Percentiles rank a stretch among this genome's conserved stretches.
phyloP scores from a whole-genome alignment of 2,888 invertebrate genomes.

The Entomobrya proxima region DNA sequence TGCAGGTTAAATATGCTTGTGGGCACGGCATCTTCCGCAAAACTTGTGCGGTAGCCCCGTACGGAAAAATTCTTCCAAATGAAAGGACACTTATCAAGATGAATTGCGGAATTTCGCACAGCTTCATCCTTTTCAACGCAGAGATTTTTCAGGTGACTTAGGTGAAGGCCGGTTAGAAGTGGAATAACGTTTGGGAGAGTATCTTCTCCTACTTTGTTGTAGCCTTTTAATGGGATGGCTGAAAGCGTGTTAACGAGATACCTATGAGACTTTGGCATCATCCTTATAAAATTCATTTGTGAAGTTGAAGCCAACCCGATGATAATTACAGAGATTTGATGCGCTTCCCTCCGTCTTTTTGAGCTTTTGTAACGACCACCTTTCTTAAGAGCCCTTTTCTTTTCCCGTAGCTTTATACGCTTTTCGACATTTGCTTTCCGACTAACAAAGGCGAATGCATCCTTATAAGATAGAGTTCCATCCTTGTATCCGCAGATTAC shows the following conservation, averaged over 20 bases:
- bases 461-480: conserved; percentile 48
- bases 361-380: conserved; percentile 38
- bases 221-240: conserved; percentile 89
- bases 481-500: conserved; percentile 41
- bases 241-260: conserved; percentile 81
- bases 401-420: conserved; percentile 16
- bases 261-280: conserved; percentile 79
- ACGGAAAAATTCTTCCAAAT: conserved; percentile 89
- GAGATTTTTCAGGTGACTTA: conserved; percentile 81
- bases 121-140: conserved; percentile 81
- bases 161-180: conserved; percentile 85
- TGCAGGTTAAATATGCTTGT: conserved; percentile 90
- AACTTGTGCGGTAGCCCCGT: conserved; percentile 86
- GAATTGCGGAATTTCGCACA: conserved; percentile 31
- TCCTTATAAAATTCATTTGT: conserved; percentile 88
- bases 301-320: conserved; percentile 92
- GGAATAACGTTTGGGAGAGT: conserved; percentile 94
- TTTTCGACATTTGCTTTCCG: conserved; percentile 65
- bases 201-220: conserved; percentile 96
- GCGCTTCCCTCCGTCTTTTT: conserved; percentile 12
- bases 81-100: conserved; percentile 88
- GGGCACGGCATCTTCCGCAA: conserved; percentile 88
- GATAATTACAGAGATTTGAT: conserved; percentile 83
- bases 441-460: conserved; percentile 62
- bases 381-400: conserved; percentile 16